Conservation (phyloP, 2,113 vertebrate species). For the human region GRCh38 chr13:98233001-98233500, state of each 20-base stretch:
- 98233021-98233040: neutral
- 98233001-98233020: accelerated
- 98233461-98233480: neutral
- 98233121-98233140: neutral
- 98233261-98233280: no score
- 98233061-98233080: neutral
- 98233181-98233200: neutral
- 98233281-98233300: neutral
- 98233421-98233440: no score
- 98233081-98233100: neutral
- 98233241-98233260: accelerated
- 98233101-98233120: neutral
- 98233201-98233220: neutral
- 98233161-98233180: neutral
- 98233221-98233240: neutral
- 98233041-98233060: neutral
- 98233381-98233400: neutral
- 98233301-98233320: neutral
- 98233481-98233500: neutral
- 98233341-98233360: neutral
- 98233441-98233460: neutral
- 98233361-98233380: neutral
- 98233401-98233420: neutral
- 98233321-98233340: neutral
- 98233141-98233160: neutral